These are phyloP conservation scores for Phengaris arion DNA, from an alignment of 2,888 invertebrate species.

Conservation along the genomic window DNA sequence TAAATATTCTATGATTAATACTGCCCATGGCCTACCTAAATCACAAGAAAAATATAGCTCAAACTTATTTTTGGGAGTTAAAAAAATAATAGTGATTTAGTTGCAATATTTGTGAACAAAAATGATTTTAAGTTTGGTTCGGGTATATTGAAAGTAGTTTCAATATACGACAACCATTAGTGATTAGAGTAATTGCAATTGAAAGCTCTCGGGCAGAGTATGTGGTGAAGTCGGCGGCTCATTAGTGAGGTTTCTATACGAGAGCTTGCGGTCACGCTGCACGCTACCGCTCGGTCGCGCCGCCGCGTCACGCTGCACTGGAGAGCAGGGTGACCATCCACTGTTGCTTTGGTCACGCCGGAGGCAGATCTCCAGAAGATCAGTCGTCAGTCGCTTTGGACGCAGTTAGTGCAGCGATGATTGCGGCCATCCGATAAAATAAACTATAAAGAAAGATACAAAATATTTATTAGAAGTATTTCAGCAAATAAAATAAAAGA, in stretches of 20 bases:
- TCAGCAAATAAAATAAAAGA: not conserved
- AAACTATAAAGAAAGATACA: not conserved
- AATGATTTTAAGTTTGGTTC: no score
- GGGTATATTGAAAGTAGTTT: not conserved
- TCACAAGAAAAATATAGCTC: no score
- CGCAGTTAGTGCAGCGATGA: no score
- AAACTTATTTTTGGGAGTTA: no score
- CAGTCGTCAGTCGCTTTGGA: no score
- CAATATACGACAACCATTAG: not conserved
- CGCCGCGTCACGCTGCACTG: not conserved
- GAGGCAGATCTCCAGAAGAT: no score
- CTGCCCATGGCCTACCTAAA: no score
- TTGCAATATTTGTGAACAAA: no score
- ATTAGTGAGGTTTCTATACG: slow-evolving; percentile 10
- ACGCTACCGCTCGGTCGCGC: not conserved
- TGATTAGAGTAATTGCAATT: not conserved
- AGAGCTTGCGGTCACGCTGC: slow-evolving; percentile 2
- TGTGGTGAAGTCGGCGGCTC: not conserved
- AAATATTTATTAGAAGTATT: not conserved
- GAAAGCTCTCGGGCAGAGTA: not conserved
- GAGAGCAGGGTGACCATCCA: no score
- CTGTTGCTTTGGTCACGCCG: no score
- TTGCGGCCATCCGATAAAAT: not conserved
- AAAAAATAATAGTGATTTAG: no score
- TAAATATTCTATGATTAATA: no score